Evolutionary conservation across 2,888 invertebrate genomes (phyloP).

Genomic region (Mythimna albipuncta): DNA sequence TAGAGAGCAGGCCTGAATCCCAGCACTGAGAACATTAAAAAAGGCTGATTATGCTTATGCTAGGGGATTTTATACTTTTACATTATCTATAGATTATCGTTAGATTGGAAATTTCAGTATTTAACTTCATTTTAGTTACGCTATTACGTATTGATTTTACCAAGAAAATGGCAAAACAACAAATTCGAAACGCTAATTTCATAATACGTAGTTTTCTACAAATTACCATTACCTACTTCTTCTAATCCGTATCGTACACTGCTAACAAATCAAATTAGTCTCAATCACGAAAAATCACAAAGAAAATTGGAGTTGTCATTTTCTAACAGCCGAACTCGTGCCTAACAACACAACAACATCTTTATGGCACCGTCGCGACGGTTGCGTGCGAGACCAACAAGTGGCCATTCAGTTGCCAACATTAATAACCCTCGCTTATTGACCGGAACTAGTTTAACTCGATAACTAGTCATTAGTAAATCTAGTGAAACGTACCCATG

Average conservation of each 20-base stretch:
- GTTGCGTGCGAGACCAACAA: conserved; percentile 51
- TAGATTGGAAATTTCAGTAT: not conserved
- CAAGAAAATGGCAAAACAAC: not conserved
- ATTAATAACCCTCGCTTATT: conserved; percentile 50
- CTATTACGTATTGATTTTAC: not conserved
- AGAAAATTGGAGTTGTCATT: conserved; percentile 26
- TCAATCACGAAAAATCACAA: conserved; percentile 25
- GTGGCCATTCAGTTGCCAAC: conserved; percentile 37
- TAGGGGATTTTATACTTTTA: not conserved
- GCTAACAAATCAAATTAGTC: conserved; percentile 19
- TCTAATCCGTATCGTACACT: not conserved
- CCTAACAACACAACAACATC: conserved; percentile 5
- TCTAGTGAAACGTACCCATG: no score
- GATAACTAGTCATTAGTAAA: conserved; percentile 41
- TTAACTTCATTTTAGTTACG: not conserved
- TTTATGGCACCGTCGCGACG: conserved; percentile 9
- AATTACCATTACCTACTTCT: not conserved
- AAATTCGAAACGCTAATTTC: not conserved
- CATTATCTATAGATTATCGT: not conserved
- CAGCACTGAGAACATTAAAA: no score
- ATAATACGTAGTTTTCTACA: not conserved
- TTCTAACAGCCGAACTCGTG: conserved; percentile 15
- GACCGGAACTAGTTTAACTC: conserved; percentile 38
- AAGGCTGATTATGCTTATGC: no score
- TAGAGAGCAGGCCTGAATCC: no score